A percentile compares a stretch with the other conserved stretches of the same genome.
Evolutionary conservation across 2,113 vertebrate species (phyloP).

Genomic region (Neodon shergylaensis): DNA sequence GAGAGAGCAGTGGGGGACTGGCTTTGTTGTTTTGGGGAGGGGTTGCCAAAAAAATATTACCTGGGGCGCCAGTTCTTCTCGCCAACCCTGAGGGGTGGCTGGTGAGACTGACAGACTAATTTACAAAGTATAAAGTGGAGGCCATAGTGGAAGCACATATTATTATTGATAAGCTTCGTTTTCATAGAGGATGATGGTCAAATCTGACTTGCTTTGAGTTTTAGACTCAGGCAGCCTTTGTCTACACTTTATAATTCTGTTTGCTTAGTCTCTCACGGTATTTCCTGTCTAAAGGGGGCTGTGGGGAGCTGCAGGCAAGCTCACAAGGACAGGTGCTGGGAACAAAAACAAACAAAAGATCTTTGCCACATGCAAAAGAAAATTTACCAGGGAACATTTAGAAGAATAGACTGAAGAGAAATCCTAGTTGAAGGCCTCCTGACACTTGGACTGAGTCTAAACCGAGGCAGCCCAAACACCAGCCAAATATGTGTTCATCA

Average conservation of each 20-base stretch:
- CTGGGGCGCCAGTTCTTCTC: conserved; percentile 70
- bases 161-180: conserved; percentile 67
- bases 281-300: conserved; percentile 56
- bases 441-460: not conserved
- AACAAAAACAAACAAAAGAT: not conserved
- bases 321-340: conserved; percentile 50
- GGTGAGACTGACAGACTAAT: conserved; percentile 36
- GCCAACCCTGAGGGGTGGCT: conserved; percentile 64
- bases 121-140: conserved; percentile 63
- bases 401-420: conserved; percentile 53
- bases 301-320: conserved; percentile 43
- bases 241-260: conserved; percentile 57
- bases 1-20: conserved; percentile 71
- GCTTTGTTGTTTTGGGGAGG: conserved; percentile 81
- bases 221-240: conserved; percentile 45
- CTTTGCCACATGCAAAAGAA: conserved; percentile 20
- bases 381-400: conserved; percentile 61
- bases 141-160: conserved; percentile 51
- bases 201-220: conserved; percentile 65
- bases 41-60: conserved; percentile 80
- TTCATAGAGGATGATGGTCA: not conserved
- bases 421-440: not conserved
- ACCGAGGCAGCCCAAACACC: not conserved
- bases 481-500: not conserved
- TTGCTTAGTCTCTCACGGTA: conserved; percentile 51